These are phyloP conservation scores for Acanthopagrus latus DNA, from an alignment of 2,797 vertebrate genomes.

Conservation along the genomic window DNA sequence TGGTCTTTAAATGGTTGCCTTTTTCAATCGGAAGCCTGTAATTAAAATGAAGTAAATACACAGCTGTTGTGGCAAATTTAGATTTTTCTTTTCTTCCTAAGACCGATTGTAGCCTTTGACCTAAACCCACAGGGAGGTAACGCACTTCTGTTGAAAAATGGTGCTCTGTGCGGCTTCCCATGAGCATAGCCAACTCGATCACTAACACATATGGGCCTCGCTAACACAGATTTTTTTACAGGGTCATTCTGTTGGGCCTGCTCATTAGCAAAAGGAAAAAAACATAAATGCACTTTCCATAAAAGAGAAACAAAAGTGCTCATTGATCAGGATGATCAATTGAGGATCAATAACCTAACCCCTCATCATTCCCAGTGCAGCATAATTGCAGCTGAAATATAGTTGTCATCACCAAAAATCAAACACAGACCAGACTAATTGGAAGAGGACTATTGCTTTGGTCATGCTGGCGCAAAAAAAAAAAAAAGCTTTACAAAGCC, in stretches of 20 bases:
- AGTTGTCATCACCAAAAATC: conserved; percentile 87
- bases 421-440: conserved; percentile 84
- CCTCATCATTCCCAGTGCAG: conserved; percentile 86
- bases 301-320: conserved; percentile 86
- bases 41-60: conserved; percentile 37
- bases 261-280: conserved; percentile 79
- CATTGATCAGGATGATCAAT: conserved; percentile 88
- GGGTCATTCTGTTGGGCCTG: conserved; percentile 65
- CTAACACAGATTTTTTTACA: conserved; percentile 64
- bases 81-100: conserved; percentile 52
- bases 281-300: conserved; percentile 80
- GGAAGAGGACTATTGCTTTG: conserved; percentile 78
- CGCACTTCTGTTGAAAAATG: conserved; percentile 73
- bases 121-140: conserved; percentile 63
- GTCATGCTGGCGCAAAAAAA: conserved; percentile 64
- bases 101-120: conserved; percentile 63
- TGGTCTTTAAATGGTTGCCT: conserved; percentile 14
- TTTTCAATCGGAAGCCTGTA: conserved; percentile 1
- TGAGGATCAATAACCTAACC: conserved; percentile 87
- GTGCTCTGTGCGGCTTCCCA: conserved; percentile 59
- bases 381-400: conserved; percentile 88
- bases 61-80: conserved; percentile 59
- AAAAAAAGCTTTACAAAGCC: conserved; percentile 72
- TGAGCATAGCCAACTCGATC: conserved; percentile 54
- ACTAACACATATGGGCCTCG: conserved; percentile 58